Evolutionary conservation across 2,888 invertebrate species (phyloP).

Genomic region (Phengaris arion): DNA sequence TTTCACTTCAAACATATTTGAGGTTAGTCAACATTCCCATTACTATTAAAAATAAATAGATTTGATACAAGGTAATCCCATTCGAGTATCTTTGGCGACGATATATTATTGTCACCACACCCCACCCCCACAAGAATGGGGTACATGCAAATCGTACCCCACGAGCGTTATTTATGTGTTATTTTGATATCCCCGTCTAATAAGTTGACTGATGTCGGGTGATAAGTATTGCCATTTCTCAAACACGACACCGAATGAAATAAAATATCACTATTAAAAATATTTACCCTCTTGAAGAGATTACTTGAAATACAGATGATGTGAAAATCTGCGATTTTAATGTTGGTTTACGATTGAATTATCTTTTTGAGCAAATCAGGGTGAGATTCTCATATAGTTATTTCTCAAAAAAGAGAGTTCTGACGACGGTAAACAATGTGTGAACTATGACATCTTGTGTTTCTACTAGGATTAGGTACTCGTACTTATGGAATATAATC

Average conservation of each 20-base stretch:
- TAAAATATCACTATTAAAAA: conserved; percentile 20
- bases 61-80: conserved; percentile 43
- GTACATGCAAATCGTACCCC: conserved; percentile 44
- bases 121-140: conserved; percentile 31
- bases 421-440: too few species aligned
- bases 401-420: too few species aligned
- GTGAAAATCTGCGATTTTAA: not conserved
- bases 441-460: too few species aligned
- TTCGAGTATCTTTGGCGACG: conserved; percentile 42
- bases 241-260: conserved; percentile 25
- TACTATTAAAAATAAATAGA: conserved; percentile 36
- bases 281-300: conserved; percentile 1
- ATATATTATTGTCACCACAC: conserved; percentile 45
- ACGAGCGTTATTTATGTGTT: conserved; percentile 36
- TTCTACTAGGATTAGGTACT: too few species aligned
- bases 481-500: too few species aligned
- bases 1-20: not conserved
- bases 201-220: conserved; percentile 36
- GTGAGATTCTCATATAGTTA: too few species aligned
- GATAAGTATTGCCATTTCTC: conserved; percentile 32
- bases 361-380: too few species aligned
- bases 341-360: not conserved
- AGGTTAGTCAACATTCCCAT: not conserved
- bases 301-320: not conserved
- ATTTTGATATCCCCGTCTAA: conserved; percentile 36